Conservation (phyloP, 1,140 invertebrate genomes). For the Nasonia giraulti region DNA sequence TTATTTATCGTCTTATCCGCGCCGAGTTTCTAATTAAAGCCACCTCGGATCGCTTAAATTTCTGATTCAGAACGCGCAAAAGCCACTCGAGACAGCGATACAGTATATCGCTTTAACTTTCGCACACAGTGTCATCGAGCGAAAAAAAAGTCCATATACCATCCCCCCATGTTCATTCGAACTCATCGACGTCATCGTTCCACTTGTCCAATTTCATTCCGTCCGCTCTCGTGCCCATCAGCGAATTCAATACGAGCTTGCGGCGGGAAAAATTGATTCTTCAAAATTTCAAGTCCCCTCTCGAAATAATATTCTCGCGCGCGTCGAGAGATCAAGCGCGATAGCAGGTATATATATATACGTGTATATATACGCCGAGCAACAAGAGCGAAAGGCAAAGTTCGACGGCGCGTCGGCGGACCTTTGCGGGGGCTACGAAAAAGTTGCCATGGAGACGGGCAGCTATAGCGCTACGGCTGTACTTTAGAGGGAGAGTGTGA, state of each 20-base stretch:
- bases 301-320: neutral
- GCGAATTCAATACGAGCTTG: neutral
- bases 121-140: neutral
- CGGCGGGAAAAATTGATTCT: neutral
- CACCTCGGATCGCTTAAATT: no score
- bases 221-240: neutral
- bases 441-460: conserved; percentile 38
- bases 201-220: neutral
- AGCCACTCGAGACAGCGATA: no score
- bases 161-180: neutral
- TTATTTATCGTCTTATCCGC: no score
- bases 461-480: neutral
- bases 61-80: no score
- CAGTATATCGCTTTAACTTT: no score
- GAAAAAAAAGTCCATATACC: neutral
- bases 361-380: neutral
- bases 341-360: neutral
- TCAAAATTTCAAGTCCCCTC: neutral
- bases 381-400: neutral
- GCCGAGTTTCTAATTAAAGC: no score
- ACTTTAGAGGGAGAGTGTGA: neutral
- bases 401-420: neutral
- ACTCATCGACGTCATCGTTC: neutral
- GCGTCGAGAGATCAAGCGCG: neutral
- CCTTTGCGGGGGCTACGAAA: conserved; percentile 11